phyloP scores from a whole-genome alignment of 2,888 invertebrate genomes.

The Cephus sareptanus region DNA sequence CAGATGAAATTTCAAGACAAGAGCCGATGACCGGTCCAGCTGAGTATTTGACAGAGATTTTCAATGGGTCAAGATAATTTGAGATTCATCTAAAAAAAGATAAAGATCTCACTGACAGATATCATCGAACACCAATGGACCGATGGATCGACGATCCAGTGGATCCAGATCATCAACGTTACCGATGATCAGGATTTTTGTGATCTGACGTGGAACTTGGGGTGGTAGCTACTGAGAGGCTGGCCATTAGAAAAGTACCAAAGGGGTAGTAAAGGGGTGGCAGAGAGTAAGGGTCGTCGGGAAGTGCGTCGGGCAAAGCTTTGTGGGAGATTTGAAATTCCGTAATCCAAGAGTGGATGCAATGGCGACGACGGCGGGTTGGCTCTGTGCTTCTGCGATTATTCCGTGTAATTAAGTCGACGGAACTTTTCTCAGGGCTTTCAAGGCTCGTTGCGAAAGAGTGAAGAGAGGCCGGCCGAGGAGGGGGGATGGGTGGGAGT shows the following conservation, averaged over 20 bases:
- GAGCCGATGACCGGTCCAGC: background rate
- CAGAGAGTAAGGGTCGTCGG: constrained; percentile 2
- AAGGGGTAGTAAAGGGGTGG: constrained; percentile 4
- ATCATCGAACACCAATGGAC: background rate
- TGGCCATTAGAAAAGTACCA: background rate
- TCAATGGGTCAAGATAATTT: background rate
- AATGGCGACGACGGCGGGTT: constrained; percentile 1
- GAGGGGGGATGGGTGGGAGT: constrained; percentile 8
- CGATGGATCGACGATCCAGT: background rate
- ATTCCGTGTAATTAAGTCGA: constrained; percentile 74
- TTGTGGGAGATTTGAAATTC: constrained; percentile 25
- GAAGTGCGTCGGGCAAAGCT: constrained; percentile 20
- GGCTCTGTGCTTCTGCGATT: constrained; percentile 62
- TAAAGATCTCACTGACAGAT: background rate
- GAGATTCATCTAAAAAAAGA: background rate
- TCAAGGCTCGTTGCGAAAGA: constrained; percentile 34
- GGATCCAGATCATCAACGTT: background rate
- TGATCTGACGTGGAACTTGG: background rate
- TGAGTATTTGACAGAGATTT: background rate
- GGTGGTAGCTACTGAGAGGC: background rate
- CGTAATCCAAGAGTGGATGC: constrained; percentile 23
- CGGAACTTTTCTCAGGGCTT: constrained; percentile 68
- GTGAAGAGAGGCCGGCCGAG: background rate
- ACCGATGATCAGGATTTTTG: background rate
- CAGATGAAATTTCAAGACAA: background rate